phyloP scores from a whole-genome alignment of 1,140 invertebrate genomes.

The Cardiocondyla obscurior region DNA sequence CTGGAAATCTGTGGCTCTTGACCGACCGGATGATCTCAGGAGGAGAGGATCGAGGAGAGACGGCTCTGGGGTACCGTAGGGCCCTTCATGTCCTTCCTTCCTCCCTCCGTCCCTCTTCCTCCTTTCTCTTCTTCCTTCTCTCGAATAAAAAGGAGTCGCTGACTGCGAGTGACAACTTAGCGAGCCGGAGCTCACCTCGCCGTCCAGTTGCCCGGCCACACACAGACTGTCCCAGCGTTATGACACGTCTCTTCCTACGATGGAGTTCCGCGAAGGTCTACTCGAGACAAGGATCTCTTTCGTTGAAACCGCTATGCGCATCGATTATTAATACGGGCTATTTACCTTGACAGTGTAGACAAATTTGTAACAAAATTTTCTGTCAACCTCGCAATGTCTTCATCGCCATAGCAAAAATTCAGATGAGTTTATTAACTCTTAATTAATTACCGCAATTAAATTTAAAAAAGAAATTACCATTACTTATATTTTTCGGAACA shows the following conservation, averaged over 20 bases:
- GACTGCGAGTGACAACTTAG: constrained; percentile 81
- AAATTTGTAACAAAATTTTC: not conserved
- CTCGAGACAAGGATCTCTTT: constrained; percentile 46
- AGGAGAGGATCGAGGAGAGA: constrained; percentile 49
- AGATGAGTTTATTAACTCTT: not conserved
- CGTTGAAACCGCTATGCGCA: constrained; percentile 35
- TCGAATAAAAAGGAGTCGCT: constrained; percentile 76
- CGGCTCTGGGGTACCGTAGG: constrained; percentile 61
- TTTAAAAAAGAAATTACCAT: not conserved
- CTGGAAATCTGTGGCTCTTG: constrained; percentile 79
- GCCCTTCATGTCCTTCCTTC: constrained; percentile 33
- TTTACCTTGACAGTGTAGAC: not conserved
- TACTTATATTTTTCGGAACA: not conserved
- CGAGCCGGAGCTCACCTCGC: constrained; percentile 79
- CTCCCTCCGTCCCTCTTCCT: constrained; percentile 33
- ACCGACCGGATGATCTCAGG: constrained; percentile 67
- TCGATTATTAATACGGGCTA: constrained; percentile 18
- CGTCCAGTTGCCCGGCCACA: constrained; percentile 76
- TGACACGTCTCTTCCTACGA: constrained; percentile 69
- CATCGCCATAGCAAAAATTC: not conserved
- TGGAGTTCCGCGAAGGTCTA: constrained; percentile 67
- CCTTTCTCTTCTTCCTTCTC: constrained; percentile 49
- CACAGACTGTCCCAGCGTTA: constrained; percentile 71
- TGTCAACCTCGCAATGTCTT: not conserved
- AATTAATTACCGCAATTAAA: not conserved